phyloP scores from a whole-genome alignment of 2,113 vertebrate genomes.

The Grantiella picta region DNA sequence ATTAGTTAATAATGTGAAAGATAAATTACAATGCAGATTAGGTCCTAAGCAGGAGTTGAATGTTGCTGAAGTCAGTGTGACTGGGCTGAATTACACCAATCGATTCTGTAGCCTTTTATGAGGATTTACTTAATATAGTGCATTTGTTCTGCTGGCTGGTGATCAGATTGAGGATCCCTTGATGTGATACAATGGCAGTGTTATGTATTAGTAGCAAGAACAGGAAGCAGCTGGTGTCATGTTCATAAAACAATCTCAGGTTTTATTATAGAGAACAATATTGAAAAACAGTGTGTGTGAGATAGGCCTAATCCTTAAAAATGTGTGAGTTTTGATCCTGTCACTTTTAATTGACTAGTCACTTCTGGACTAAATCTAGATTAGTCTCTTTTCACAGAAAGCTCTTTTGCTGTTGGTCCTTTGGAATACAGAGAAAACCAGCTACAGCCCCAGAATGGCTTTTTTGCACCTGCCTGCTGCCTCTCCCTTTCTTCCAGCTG shows the following conservation, averaged over 20 bases:
- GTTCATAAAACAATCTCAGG: constrained; percentile 45
- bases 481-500: constrained; percentile 10
- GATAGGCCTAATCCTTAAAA: constrained; percentile 19
- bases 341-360: neutral
- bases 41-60: neutral
- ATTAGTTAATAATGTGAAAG: neutral
- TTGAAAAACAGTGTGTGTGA: constrained; percentile 6
- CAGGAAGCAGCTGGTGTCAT: constrained; percentile 61
- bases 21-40: neutral
- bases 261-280: constrained; percentile 46
- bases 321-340: neutral
- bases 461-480: constrained; percentile 13
- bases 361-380: neutral
- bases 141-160: constrained; percentile 49
- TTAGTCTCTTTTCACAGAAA: neutral
- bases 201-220: constrained; percentile 45
- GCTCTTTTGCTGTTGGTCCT: neutral
- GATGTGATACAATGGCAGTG: constrained; percentile 42
- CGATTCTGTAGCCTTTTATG: neutral
- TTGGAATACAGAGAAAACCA: neutral
- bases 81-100: neutral
- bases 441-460: neutral
- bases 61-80: constrained; percentile 2
- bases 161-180: constrained; percentile 53
- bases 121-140: constrained; percentile 42